A percentile compares a stretch with the other conserved stretches of the same genome.
Evolutionary conservation across 2,888 invertebrate species (phyloP).

Genomic region (Catotricha subobsoleta): DNA sequence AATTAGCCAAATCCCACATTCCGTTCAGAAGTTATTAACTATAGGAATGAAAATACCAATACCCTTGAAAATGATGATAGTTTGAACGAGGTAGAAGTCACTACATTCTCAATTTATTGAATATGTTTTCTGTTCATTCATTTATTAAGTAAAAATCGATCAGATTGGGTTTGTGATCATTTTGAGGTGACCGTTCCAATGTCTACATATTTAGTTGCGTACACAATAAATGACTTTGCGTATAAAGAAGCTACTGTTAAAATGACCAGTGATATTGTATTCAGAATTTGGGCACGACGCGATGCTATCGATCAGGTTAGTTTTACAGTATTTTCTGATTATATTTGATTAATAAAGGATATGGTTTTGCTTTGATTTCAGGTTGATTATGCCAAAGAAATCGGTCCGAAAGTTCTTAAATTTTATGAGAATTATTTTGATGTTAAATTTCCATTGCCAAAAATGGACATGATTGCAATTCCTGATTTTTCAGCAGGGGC

Average conservation of each 20-base stretch:
- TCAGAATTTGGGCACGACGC: conserved; percentile 55
- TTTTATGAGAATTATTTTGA: conserved; percentile 47
- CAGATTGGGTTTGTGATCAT: conserved; percentile 50
- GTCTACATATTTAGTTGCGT: conserved; percentile 87
- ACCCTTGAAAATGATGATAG: no score
- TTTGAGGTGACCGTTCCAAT: conserved; percentile 64
- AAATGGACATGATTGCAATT: conserved; percentile 58
- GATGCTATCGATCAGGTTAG: conserved; percentile 62
- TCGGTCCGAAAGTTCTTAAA: conserved; percentile 55
- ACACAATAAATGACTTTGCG: conserved; percentile 55
- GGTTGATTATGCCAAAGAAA: conserved; percentile 51
- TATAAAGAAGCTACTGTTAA: conserved; percentile 31
- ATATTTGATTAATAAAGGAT: no score
- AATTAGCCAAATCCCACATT: no score
- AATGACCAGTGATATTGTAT: conserved; percentile 22
- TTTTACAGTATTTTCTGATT: no score
- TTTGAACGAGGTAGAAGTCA: no score
- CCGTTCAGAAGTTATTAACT: no score
- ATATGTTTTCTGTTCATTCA: no score
- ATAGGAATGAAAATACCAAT: no score
- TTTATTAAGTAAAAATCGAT: conserved; percentile 35
- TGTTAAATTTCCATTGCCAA: conserved; percentile 43
- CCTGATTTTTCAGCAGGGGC: conserved; percentile 47
- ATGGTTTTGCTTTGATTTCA: no score
- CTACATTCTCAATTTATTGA: no score